Evolutionary conservation across 2,888 invertebrate species (phyloP).

Genomic region (Aleiodes leptofemur): DNA sequence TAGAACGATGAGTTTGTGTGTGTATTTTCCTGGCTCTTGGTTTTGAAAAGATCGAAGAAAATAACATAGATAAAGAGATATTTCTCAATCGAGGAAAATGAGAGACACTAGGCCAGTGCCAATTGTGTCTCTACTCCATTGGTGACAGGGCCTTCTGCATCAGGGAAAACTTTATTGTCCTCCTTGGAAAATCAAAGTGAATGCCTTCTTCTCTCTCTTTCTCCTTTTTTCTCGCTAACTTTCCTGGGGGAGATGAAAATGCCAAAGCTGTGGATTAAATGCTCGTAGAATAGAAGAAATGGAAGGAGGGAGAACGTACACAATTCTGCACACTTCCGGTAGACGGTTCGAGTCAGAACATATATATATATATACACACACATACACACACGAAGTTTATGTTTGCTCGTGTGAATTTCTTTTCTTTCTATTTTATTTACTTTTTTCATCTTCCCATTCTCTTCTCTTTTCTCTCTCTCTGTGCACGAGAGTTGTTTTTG

Average conservation of each 20-base stretch:
- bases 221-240: conserved; percentile 18
- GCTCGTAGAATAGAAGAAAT: conserved; percentile 45
- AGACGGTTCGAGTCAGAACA: conserved; percentile 13
- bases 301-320: neutral
- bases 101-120: conserved; percentile 49
- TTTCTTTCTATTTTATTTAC: neutral
- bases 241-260: conserved; percentile 61
- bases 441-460: neutral
- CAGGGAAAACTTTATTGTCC: conserved; percentile 70
- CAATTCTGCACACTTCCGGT: conserved; percentile 26
- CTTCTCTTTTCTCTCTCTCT: neutral
- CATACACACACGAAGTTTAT: conserved; percentile 26
- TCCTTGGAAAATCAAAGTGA: conserved; percentile 65
- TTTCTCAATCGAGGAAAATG: conserved; percentile 31
- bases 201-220: conserved; percentile 51
- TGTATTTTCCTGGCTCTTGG: conserved; percentile 48
- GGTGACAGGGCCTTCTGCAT: conserved; percentile 69
- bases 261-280: conserved; percentile 71
- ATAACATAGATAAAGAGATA: conserved; percentile 29
- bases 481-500: neutral
- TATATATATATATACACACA: conserved; percentile 23
- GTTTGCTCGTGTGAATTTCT: conserved; percentile 30
- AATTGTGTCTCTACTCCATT: conserved; percentile 61
- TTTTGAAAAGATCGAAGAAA: conserved; percentile 24
- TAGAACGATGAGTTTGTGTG: conserved; percentile 52